These are phyloP conservation scores for Drosophila peninsularis DNA, from an alignment of 2,888 invertebrate species.

Conservation along the genomic window DNA sequence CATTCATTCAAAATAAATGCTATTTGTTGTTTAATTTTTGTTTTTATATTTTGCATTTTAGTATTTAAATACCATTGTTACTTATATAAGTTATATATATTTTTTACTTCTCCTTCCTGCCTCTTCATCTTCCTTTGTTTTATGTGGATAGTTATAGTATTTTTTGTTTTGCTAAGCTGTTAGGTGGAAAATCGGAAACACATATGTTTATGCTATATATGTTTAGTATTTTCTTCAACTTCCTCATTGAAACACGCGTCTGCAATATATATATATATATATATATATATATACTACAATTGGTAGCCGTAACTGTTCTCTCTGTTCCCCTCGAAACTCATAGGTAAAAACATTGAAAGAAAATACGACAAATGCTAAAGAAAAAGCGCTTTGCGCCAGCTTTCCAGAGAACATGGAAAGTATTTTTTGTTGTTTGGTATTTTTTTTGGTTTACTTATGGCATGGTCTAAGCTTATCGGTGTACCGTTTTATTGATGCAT, in stretches of 20 bases:
- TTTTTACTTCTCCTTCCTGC: not conserved
- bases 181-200: conserved; percentile 79
- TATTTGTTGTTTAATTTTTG: conserved; percentile 24
- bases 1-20: conserved; percentile 59
- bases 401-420: conserved; percentile 18
- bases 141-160: conserved; percentile 6
- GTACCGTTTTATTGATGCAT: conserved; percentile 51
- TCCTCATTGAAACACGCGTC: conserved; percentile 45
- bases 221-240: conserved; percentile 50
- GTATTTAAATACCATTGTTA: conserved; percentile 21
- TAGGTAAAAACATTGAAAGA: not conserved
- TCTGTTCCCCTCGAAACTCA: conserved; percentile 1
- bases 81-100: conserved; percentile 16
- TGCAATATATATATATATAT: conserved; percentile 31
- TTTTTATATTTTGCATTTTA: conserved; percentile 11
- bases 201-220: conserved; percentile 52
- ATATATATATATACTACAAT: conserved; percentile 31
- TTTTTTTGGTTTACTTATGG: conserved; percentile 1
- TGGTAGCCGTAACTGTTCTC: conserved; percentile 37
- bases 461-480: conserved; percentile 66
- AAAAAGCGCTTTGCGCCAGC: conserved; percentile 50
- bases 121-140: not conserved
- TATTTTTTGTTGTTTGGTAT: not conserved
- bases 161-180: conserved; percentile 67
- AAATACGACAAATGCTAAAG: not conserved